Evolutionary conservation across 2,797 vertebrate genomes (phyloP), one percentile per base, ranked within the genome.

Genomic region (Notoglanidium macrostoma): DNA sequence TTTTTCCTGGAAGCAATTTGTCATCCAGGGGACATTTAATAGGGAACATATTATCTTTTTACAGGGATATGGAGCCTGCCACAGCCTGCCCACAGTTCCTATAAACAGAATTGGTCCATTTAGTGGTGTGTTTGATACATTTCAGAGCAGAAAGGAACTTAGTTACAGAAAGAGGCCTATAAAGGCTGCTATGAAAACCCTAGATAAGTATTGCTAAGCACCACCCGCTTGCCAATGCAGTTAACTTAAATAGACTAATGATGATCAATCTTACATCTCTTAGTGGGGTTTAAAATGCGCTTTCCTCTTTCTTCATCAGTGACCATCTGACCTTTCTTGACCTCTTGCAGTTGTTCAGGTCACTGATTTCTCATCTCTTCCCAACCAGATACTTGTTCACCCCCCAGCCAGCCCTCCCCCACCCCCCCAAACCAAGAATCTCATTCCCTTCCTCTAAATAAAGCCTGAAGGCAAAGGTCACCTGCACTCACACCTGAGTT

Each of bases 21-120:
- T 96, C 95, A 96, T 94, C 93, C 95, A 91, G 94, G 95, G 94
- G 94, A 93, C 93, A 95, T 96, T 96, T 96, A 96, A 96, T 92
- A 92, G 93, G 91, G 93, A 94, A 94, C 93, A 93, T 93, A 96
- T 95, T 95, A 95, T 96, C 94, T 95, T 96, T 96, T 95, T 95
- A 95, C 95, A 95, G 95, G 94, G 93, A 94, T 94, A 92, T 92
- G 92, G 93, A 95, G 91, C 93, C 93, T 93, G 94, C 95, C 95
- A 92, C 95, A 95, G 94, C 90, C 92, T 93, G 94, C 94, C 93
- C 95, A 94, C 94, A 94, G 92, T 90, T 92, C 92, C 95, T 95
- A 95, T 96, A 96, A 95, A 96, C 94, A 95, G 95, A 94, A 95
- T 93, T 92, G 94, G 92, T 93, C 95, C 92, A 90, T 95, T 95